Percentiles rank a stretch among this genome's conserved stretches.
Evolutionary conservation across 2,113 vertebrate genomes (phyloP).

Genomic region (Lamprologus speciosus): DNA sequence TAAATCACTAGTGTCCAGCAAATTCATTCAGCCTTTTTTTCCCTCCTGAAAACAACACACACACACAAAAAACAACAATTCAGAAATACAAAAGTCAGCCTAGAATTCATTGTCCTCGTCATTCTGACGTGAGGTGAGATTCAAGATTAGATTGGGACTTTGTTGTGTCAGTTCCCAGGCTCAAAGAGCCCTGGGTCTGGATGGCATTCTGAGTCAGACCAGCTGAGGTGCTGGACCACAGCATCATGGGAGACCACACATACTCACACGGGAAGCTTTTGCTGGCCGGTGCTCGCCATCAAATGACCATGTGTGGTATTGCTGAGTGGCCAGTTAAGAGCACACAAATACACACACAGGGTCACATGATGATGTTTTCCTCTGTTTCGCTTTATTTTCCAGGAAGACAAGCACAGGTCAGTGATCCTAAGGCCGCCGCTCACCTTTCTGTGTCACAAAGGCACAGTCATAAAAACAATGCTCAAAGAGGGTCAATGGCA

Average conservation of each 20-base stretch:
- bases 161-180: slow-evolving; percentile 55
- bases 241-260: slow-evolving; percentile 58
- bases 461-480: slow-evolving; percentile 34
- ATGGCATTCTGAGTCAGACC: slow-evolving; percentile 36
- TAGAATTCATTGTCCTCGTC: slow-evolving; percentile 14
- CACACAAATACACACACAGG: neutral
- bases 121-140: slow-evolving; percentile 15
- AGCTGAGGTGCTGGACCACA: slow-evolving; percentile 52
- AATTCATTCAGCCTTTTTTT: slow-evolving; percentile 50
- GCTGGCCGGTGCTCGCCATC: slow-evolving; percentile 47
- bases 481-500: neutral
- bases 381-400: neutral
- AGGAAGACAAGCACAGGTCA: neutral
- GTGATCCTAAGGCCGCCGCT: neutral
- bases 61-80: slow-evolving; percentile 21
- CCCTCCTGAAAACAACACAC: slow-evolving; percentile 39
- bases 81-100: slow-evolving; percentile 27
- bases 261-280: slow-evolving; percentile 41
- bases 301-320: slow-evolving; percentile 51
- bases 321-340: slow-evolving; percentile 8
- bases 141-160: slow-evolving; percentile 26
- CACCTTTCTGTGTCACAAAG: slow-evolving; percentile 15
- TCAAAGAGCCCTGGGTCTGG: neutral
- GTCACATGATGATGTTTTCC: neutral
- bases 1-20: slow-evolving; percentile 76